Evolutionary conservation across 1,140 invertebrate genomes (phyloP).

Genomic region (Platyura marginata): DNA sequence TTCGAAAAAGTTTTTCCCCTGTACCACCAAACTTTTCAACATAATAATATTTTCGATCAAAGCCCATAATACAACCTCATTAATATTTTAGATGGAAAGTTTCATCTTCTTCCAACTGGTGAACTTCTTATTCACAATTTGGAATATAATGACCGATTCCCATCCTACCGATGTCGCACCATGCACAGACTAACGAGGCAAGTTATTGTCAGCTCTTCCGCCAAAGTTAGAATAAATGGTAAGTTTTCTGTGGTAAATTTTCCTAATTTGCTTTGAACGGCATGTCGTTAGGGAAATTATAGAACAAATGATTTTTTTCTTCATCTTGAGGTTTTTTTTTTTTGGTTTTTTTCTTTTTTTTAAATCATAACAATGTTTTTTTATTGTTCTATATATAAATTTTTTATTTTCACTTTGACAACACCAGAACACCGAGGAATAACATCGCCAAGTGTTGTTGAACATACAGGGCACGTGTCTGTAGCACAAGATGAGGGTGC

Average conservation of each 20-base stretch:
- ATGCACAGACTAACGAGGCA: constrained; percentile 58
- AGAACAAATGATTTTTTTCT: too few species aligned
- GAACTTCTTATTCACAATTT: constrained; percentile 60
- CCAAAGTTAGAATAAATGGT: constrained; percentile 52
- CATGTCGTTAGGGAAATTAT: not conserved
- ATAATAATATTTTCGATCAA: not conserved
- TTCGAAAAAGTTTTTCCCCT: too few species aligned
- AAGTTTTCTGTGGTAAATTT: constrained; percentile 15
- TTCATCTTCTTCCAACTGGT: constrained; percentile 59
- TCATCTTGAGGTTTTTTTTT: too few species aligned
- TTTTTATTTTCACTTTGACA: too few species aligned
- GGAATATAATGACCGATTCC: constrained; percentile 53
- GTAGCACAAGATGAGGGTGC: constrained; percentile 55
- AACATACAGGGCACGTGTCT: constrained; percentile 44
- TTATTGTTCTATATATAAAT: too few species aligned
- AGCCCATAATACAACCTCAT: not conserved
- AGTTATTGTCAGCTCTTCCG: constrained; percentile 49
- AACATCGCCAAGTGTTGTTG: constrained; percentile 43
- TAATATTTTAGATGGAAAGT: constrained; percentile 47
- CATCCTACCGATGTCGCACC: constrained; percentile 55
- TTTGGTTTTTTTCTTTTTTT: not conserved
- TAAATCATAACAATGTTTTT: not conserved
- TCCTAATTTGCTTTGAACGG: not conserved
- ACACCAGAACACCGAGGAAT: constrained; percentile 49
- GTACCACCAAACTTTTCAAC: not conserved